These are phyloP conservation scores for Cathartes aura DNA, from an alignment of 2,113 vertebrate species.

Conservation along the genomic window DNA sequence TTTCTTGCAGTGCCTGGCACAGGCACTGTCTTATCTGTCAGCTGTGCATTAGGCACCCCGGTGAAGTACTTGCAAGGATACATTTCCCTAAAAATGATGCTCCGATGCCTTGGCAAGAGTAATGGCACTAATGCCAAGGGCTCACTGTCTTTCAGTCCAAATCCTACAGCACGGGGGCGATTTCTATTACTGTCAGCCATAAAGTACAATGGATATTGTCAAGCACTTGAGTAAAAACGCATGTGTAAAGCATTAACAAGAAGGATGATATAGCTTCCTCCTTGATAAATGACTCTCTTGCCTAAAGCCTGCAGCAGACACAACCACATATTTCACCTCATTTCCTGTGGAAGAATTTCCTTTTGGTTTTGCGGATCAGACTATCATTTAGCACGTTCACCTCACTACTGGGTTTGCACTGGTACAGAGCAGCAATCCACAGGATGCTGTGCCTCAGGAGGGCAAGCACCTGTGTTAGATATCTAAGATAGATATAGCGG, in stretches of 20 bases:
- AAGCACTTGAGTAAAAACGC: slow-evolving; percentile 21
- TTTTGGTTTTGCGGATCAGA: background rate
- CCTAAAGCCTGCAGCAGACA: background rate
- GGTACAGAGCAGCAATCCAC: background rate
- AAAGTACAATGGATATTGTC: slow-evolving; percentile 3
- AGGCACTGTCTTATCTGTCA: background rate
- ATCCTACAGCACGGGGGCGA: background rate
- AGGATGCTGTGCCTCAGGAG: background rate
- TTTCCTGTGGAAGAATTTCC: slow-evolving; percentile 17
- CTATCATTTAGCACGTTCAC: background rate
- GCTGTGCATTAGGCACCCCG: background rate
- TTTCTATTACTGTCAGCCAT: background rate
- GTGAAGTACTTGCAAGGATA: background rate
- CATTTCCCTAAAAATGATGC: background rate
- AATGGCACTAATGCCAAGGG: background rate
- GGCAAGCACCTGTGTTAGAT: background rate
- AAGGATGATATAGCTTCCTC: background rate
- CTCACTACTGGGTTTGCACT: background rate
- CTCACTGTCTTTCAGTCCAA: background rate
- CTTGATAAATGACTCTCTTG: background rate
- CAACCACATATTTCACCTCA: background rate
- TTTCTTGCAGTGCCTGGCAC: background rate
- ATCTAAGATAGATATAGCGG: background rate
- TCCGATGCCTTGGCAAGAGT: background rate
- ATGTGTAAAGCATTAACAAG: slow-evolving; percentile 7